Conservation (phyloP, 1,140 invertebrate genomes). For the Drosophila virilis region DNA sequence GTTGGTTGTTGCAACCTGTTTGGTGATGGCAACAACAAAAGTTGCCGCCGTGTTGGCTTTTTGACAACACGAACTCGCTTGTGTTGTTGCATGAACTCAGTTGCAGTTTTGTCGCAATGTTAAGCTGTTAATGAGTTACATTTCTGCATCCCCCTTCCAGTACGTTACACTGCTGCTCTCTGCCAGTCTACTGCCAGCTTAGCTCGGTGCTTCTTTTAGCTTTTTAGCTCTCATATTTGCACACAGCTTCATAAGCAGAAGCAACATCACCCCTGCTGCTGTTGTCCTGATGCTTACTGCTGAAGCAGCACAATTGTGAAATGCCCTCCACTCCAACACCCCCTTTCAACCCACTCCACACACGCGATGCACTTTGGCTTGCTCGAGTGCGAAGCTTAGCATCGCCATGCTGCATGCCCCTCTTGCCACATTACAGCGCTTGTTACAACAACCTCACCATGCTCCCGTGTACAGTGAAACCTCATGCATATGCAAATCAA, state of each 20-base stretch:
- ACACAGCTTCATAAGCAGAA: slow-evolving; percentile 66
- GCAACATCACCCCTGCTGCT: slow-evolving; percentile 3
- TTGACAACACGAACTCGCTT: slow-evolving; percentile 25
- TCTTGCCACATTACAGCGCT: slow-evolving; percentile 2
- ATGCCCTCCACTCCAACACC: not conserved
- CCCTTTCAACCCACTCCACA: not conserved
- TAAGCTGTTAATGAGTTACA: slow-evolving; percentile 49
- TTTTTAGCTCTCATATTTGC: slow-evolving; percentile 56
- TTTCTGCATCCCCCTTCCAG: not conserved
- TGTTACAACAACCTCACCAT: slow-evolving; percentile 15
- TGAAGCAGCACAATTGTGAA: slow-evolving; percentile 65
- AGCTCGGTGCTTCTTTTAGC: slow-evolving; percentile 23
- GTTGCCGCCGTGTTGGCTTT: slow-evolving; percentile 41
- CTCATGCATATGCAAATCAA: slow-evolving; percentile 68
- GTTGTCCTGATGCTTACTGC: slow-evolving; percentile 12
- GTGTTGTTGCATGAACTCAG: slow-evolving; percentile 3
- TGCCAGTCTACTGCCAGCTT: slow-evolving; percentile 7
- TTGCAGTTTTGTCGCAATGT: slow-evolving; percentile 20
- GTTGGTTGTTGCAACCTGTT: slow-evolving; percentile 38
- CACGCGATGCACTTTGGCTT: slow-evolving; percentile 45
- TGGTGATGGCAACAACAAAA: slow-evolving; percentile 36
- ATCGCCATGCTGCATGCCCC: slow-evolving; percentile 53
- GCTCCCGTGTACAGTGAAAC: slow-evolving; percentile 22
- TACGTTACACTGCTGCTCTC: not conserved
- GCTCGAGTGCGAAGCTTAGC: slow-evolving; percentile 67